Evolutionary conservation across 1,140 invertebrate species (phyloP).

Genomic region (Pseudomyrmex gracilis): DNA sequence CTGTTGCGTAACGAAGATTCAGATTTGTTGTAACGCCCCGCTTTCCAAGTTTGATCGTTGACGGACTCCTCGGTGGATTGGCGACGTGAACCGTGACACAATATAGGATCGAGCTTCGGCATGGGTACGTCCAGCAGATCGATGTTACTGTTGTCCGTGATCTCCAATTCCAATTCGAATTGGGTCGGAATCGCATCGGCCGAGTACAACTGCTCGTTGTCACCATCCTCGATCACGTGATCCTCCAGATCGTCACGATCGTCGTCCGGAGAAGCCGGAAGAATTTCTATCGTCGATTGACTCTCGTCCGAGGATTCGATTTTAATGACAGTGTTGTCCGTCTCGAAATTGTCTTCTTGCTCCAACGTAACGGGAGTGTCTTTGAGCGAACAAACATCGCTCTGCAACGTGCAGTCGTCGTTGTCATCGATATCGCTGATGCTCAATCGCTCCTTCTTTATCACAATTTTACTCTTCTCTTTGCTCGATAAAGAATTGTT

Average conservation of each 20-base stretch:
- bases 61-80: background rate
- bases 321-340: conserved; percentile 78
- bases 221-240: conserved; percentile 49
- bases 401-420: conserved; percentile 9
- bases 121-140: conserved; percentile 70
- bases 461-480: background rate
- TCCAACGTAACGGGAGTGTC: conserved; percentile 1
- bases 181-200: conserved; percentile 79
- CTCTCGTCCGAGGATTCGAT: conserved; percentile 83
- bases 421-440: conserved; percentile 13
- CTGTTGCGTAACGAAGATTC: background rate
- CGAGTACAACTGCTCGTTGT: conserved; percentile 70
- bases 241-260: conserved; percentile 62
- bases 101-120: conserved; percentile 50
- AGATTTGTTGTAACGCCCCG: background rate
- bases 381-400: conserved; percentile 1
- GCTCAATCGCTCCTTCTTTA: conserved; percentile 46
- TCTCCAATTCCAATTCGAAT: conserved; percentile 80
- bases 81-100: background rate
- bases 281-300: conserved; percentile 82
- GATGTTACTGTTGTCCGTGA: conserved; percentile 73
- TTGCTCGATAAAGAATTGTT: conserved; percentile 5
- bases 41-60: background rate
- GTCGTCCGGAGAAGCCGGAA: conserved; percentile 79
- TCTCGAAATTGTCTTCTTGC: background rate